These are phyloP conservation scores for Geopemphigus sp. DNA, from an alignment of 1,140 invertebrate genomes.

Conservation along the genomic window DNA sequence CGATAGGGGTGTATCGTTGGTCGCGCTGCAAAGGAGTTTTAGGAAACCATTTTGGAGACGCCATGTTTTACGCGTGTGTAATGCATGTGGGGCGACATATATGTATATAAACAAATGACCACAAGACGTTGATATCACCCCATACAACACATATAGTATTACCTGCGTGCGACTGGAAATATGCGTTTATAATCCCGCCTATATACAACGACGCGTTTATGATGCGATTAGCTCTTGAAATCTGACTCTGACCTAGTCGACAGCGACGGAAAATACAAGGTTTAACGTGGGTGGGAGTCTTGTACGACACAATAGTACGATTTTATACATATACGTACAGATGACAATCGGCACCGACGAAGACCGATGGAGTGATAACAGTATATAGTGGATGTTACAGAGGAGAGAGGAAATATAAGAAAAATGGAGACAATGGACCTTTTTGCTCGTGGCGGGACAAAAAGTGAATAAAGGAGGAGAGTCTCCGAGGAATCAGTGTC, in stretches of 20 bases:
- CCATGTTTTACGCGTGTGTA: conserved; percentile 10
- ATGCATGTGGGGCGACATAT: not conserved
- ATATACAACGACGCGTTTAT: not conserved
- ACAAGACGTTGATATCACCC: not conserved
- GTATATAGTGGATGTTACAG: not conserved
- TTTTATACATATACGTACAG: not conserved
- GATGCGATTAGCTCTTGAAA: conserved; percentile 36
- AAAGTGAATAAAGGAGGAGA: conserved; percentile 2
- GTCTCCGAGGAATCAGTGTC: conserved; percentile 15
- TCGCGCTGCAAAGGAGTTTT: too few relatives aligned
- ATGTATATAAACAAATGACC: not conserved
- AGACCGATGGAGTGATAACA: conserved; percentile 47
- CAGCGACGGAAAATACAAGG: not conserved
- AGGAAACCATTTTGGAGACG: conserved; percentile 42
- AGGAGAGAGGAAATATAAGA: conserved; percentile 4
- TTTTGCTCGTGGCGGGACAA: conserved; percentile 45
- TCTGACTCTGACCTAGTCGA: conserved; percentile 28
- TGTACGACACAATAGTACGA: conserved; percentile 21
- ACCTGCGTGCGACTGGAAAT: not conserved
- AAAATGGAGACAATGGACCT: conserved; percentile 45
- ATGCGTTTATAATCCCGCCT: too few relatives aligned
- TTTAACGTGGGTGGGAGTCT: not conserved
- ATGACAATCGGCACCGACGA: conserved; percentile 42
- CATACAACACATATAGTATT: not conserved
- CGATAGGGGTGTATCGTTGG: conserved; percentile 23